These are phyloP conservation scores for Acanthochromis polyacanthus DNA, from an alignment of 2,113 vertebrate genomes.

Conservation along the genomic window DNA sequence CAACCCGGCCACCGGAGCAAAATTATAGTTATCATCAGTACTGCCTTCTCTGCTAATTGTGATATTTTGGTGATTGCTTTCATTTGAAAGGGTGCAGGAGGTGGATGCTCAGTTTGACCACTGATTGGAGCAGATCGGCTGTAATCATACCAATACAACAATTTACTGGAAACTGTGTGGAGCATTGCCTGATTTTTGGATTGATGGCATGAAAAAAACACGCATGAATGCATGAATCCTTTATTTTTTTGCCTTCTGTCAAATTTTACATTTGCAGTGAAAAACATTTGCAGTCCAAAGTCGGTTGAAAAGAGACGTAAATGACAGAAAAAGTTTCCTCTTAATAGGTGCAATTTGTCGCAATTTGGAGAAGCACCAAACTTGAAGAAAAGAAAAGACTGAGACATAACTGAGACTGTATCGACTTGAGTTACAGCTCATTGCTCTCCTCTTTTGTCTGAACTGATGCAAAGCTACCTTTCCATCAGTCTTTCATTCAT, in stretches of 20 bases:
- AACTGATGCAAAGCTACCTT: not conserved
- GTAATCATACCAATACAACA: not conserved
- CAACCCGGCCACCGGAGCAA: not conserved
- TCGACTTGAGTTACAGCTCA: no score
- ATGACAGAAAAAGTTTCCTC: not conserved
- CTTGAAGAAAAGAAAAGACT: not conserved
- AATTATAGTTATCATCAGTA: constrained; percentile 2
- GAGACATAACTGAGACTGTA: not conserved
- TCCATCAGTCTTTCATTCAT: not conserved
- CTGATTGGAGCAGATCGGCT: not conserved
- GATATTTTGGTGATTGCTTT: constrained; percentile 1
- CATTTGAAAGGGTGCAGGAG: not conserved
- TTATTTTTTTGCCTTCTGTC: not conserved
- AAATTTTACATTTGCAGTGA: not conserved
- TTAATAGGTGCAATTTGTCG: not conserved
- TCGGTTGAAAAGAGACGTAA: not conserved
- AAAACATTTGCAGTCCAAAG: not conserved
- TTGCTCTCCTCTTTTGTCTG: not conserved
- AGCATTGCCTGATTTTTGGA: not conserved
- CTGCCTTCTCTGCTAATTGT: not conserved
- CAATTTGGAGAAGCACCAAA: not conserved
- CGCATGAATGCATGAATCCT: not conserved
- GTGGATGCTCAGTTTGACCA: not conserved
- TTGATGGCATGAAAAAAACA: not conserved
- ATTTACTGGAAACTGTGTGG: not conserved